Evolutionary conservation across 2,888 invertebrate genomes (phyloP).

Genomic region (Lasioglossum marginatum): DNA sequence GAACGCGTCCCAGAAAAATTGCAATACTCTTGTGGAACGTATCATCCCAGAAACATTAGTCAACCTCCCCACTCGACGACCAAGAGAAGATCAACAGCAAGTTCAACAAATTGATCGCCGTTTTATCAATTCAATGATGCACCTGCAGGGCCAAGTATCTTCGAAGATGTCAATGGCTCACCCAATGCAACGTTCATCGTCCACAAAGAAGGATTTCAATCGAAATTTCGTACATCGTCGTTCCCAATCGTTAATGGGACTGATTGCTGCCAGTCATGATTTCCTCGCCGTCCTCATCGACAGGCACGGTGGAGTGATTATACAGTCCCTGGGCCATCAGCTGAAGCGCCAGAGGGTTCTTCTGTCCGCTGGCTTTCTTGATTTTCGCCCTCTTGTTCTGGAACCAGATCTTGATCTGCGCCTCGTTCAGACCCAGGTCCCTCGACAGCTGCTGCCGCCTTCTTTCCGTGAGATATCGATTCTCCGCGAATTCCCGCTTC

Average conservation of each 20-base stretch:
- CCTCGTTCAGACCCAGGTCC: slow-evolving; percentile 96
- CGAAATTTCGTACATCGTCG: slow-evolving; percentile 12
- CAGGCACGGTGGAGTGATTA: slow-evolving; percentile 93
- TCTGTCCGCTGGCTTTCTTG: slow-evolving; percentile 95
- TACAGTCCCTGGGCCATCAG: slow-evolving; percentile 97
- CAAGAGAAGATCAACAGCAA: too few relatives aligned
- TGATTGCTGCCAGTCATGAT: slow-evolving; percentile 79
- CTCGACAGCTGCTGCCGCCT: slow-evolving; percentile 95
- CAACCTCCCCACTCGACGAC: neutral
- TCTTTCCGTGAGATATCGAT: slow-evolving; percentile 96
- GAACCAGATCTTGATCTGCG: slow-evolving; percentile 98
- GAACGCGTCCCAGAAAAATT: too few relatives aligned
- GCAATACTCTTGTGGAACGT: neutral
- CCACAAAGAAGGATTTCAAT: neutral
- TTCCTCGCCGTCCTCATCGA: slow-evolving; percentile 91
- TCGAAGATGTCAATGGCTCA: neutral
- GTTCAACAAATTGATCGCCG: neutral
- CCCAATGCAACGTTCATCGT: neutral
- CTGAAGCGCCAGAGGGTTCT: slow-evolving; percentile 94
- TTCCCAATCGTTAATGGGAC: slow-evolving; percentile 36
- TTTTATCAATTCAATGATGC: neutral
- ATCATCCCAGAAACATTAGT: neutral
- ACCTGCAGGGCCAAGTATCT: neutral
- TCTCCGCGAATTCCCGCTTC: slow-evolving; percentile 97
- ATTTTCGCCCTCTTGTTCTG: slow-evolving; percentile 98